Evolutionary conservation across 2,113 vertebrate species (phyloP), one percentile per base, ranked within the genome.

Genomic region (Hippopotamus amphibius): DNA sequence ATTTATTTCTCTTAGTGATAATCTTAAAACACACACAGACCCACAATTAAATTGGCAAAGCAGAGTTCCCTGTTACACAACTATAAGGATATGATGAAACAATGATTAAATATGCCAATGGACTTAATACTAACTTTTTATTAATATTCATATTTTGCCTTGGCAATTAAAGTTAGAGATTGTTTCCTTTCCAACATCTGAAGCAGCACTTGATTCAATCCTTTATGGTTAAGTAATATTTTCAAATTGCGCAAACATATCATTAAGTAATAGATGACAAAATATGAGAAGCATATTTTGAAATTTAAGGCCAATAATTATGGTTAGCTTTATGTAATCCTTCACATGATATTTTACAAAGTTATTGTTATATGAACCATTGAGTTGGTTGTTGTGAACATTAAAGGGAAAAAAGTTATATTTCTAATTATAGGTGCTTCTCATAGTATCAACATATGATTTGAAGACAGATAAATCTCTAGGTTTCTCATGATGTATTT

Each of bases 231-330:
- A 68, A 37, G 26, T 82, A 37, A 41, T 95, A 86, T 95, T 96
- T 95, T 94, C 76, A 83, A 48, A 88, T 26, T 71, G 28, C 89
- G 19, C 46, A 81, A 95, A 88, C 26, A n/a, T 71, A 26, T 65
- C 79, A 37, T 76, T 95, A 95, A 94, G 33, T 68, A 69, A 71
- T 77, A 83, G 21, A 95, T 86, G 94, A 80, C 65, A 95, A 93
- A 74, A 41, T 82, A 53, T 55, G 22, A 95, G 15, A 4, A 30
- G 9, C 7, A 28, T 55, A 53, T 74, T 93, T 80, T 76, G 26
- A 96, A 89, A 71, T 37, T 96, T 96, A 85, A 87, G 4, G 46
- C 90, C 74, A 95, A 76, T 88, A 96, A 76, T 84, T 95, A 55
- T 66, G 33, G 37, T 63, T 80, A 91, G 4, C 80, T 95, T 93